phyloP scores from a whole-genome alignment of 2,888 invertebrate genomes.

The Gryllus longicercus region DNA sequence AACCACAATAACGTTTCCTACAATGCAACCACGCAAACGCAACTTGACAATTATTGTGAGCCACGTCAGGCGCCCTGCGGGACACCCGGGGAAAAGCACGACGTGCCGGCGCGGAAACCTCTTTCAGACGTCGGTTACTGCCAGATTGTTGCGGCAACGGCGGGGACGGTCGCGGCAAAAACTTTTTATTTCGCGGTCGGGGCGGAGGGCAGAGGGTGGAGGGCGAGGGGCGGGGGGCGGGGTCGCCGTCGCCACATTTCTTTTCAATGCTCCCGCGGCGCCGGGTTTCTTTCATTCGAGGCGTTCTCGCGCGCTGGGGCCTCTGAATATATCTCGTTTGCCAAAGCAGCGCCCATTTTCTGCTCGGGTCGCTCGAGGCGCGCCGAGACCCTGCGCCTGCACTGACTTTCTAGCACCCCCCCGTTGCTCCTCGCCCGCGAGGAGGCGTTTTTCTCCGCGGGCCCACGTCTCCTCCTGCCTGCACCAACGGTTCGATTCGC shows the following conservation, averaged over 20 bases:
- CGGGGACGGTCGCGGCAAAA: background rate
- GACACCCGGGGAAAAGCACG: no score
- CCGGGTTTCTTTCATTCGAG: background rate
- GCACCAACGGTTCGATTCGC: no score
- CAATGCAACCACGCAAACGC: no score
- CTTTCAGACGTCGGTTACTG: background rate
- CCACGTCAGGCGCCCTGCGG: no score
- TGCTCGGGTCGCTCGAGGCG: background rate
- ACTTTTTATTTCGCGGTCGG: background rate
- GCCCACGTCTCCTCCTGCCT: no score
- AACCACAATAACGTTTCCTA: no score
- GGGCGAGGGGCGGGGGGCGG: background rate
- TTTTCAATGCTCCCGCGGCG: background rate
- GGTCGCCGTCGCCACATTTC: background rate
- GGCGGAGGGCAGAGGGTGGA: background rate
- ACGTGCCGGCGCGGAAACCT: no score
- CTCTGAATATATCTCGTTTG: slow-evolving; percentile 11
- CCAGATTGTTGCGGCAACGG: background rate
- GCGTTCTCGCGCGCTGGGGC: background rate
- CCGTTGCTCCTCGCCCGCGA: background rate
- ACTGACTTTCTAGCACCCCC: background rate
- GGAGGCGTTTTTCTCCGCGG: background rate
- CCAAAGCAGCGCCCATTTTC: slow-evolving; percentile 11
- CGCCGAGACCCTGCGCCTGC: background rate
- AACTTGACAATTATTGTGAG: no score